Base-by-base conservation (phyloP, 2,888 invertebrate genomes). In the Lasioglossum figueresi region DNA sequence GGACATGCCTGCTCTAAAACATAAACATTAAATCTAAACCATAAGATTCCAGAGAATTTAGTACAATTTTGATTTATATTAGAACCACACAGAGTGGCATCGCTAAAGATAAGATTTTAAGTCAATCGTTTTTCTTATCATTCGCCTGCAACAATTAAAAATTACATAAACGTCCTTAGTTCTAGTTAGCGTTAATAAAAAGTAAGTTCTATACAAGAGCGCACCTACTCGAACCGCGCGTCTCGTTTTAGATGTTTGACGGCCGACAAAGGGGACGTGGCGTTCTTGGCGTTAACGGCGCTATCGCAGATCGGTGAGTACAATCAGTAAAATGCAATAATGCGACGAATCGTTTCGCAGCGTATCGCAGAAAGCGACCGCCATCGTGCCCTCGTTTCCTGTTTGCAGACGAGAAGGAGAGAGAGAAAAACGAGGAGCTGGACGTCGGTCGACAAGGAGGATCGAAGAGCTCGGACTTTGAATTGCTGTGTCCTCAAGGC, bases 401-500 rank as follows among this genome's bases (percentile, higher is more conserved):
- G 16, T 63, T 43, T 19, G 8, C 48, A 80, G 76, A 66, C 19
- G 45, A 63, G 45, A 23, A 14, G 0, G 4, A 48, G 0, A 45
- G 31, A 4, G 31, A 71, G 12, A 14, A 43, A 76, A 43, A 43
- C 34, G 43, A n/a, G 5, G 34, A 34, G 1, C 0, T 12, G 40
- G 40, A 70, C 40, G 40, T 14, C n/a, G 37, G 40, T n/a, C 70
- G 37, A 4, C 37, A 37, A 8, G 40, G 0, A 19, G 34, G 12
- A 14, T 0, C 70, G 0, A 70, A 75, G 23, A 78, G 63, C 0
- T 93, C 96, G 0, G 96, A 97, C 90, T 96, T 96, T 90, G 96
- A 96, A 89, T 95, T 97, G 0, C 95, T 97, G 0, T 97, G 97
- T 92, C 95, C 96, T 0, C 96, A 96, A 91, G 97, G 96, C 12